These are phyloP conservation scores for Euphonia xanthogaster DNA, from an alignment of 2,797 vertebrate genomes.

Conservation along the genomic window DNA sequence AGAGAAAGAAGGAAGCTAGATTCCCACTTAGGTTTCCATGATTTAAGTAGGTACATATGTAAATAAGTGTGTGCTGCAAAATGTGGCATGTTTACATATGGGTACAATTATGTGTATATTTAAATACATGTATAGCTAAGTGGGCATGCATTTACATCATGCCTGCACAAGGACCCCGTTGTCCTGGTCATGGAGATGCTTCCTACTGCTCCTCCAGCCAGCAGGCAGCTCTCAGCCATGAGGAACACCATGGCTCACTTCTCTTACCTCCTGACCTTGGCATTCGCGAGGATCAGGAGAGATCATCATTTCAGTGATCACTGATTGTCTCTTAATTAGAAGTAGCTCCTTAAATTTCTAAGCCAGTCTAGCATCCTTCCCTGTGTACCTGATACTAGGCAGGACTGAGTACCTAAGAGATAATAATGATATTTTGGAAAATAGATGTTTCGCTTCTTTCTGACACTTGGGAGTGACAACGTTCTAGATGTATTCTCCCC, in stretches of 20 bases:
- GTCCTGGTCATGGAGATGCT: neutral
- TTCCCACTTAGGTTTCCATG: neutral
- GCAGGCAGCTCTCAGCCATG: neutral
- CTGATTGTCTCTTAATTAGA: neutral
- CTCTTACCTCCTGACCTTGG: neutral
- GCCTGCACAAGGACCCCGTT: accelerated
- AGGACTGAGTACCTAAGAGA: neutral
- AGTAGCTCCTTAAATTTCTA: neutral
- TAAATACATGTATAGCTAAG: neutral
- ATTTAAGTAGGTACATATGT: neutral
- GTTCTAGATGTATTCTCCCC: neutral
- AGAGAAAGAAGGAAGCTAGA: neutral
- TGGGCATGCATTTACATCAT: neutral
- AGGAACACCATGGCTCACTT: accelerated
- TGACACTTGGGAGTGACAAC: neutral
- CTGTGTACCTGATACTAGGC: neutral
- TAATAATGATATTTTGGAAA: neutral
- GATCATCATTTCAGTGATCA: neutral
- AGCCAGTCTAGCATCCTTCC: neutral
- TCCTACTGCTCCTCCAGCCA: accelerated
- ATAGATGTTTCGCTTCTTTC: neutral
- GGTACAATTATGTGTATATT: neutral
- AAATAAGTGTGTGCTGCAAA: neutral
- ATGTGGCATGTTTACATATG: neutral
- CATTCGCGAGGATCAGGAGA: neutral